phyloP scores from a whole-genome alignment of 2,888 invertebrate genomes.

The Conomelus anceps region DNA sequence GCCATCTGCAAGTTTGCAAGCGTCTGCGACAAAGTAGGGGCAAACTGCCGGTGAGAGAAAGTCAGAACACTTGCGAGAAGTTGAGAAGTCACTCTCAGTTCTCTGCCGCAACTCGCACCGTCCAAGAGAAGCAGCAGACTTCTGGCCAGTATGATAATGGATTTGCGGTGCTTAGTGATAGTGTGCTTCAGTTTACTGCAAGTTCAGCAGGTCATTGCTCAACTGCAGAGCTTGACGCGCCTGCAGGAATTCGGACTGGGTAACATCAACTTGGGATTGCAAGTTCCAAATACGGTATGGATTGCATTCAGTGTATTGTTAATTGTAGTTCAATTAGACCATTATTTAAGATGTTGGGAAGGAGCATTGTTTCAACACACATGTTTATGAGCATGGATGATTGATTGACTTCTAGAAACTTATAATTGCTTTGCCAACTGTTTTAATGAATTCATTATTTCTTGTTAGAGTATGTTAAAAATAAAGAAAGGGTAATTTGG shows the following conservation, averaged over 20 bases:
- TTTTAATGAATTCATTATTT: too few relatives aligned
- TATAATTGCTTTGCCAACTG: too few relatives aligned
- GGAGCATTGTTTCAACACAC: too few relatives aligned
- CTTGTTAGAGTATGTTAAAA: too few relatives aligned
- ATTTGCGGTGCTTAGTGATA: neutral
- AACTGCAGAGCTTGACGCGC: neutral
- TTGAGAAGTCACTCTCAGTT: neutral
- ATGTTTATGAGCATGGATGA: too few relatives aligned
- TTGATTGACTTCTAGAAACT: too few relatives aligned
- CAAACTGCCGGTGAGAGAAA: neutral
- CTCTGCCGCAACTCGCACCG: neutral
- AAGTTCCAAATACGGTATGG: neutral
- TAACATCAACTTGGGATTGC: neutral
- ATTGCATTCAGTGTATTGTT: neutral
- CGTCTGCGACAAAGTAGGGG: neutral
- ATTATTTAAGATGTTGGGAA: too few relatives aligned
- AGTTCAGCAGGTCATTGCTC: neutral
- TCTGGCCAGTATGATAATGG: neutral
- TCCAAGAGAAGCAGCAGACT: too few relatives aligned
- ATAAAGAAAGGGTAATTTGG: too few relatives aligned
- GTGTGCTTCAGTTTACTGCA: neutral
- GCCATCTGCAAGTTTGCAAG: too few relatives aligned
- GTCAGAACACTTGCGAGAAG: neutral
- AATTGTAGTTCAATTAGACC: neutral
- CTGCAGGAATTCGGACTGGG: neutral